Base-by-base conservation (phyloP, 2,888 invertebrate genomes). In the Amaurobius ferox region DNA sequence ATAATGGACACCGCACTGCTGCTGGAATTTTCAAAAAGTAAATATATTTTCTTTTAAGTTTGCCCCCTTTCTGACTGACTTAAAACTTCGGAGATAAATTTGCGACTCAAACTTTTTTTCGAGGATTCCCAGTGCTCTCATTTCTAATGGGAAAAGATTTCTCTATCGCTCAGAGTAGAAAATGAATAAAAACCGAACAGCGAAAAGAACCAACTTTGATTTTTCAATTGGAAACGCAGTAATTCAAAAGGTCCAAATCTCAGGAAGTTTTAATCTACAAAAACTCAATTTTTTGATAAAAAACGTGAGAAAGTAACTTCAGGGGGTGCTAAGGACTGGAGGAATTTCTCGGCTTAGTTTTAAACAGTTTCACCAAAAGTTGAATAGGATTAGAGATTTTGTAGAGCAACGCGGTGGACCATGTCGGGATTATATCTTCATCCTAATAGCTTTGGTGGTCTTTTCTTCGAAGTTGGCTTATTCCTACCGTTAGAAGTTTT, bases 341-440 rank as follows among this genome's bases (percentile, higher is more conserved):
- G 55, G 23, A 55, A 55, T 55, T 55, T 55, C 23, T 55, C 11
- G 3, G 55, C 23, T 55, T 19, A 55, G 23, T 55, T 55, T 55
- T 19, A 23, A 55, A 55, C 55, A 3, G n/a, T 16, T 16, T 44
- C n/a, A 9, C 11, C 9, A 23, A 55, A 3, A 55, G 55, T 55
- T 78, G 70, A 85, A 85, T 85, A 66, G 83, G 83, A 85, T 85
- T 85, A 85, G 48, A 66, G 71, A 77, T 77, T n/a, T 85, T 83
- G 76, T 77, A 64, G 29, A 66, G 39, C 30, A 40, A 55, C 62
- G 83, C 77, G 72, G 77, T 77, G 77, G 72, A 83, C 83, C 83
- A 23, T 23, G 23, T 23, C 23, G 23, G 55, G 55, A 55, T 55
- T 55, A 55, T 23, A 23, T n/a, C 55, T 23, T 11, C 23, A 23